Conservation (phyloP, 1,140 invertebrate genomes). For the Ericerus pela region DNA sequence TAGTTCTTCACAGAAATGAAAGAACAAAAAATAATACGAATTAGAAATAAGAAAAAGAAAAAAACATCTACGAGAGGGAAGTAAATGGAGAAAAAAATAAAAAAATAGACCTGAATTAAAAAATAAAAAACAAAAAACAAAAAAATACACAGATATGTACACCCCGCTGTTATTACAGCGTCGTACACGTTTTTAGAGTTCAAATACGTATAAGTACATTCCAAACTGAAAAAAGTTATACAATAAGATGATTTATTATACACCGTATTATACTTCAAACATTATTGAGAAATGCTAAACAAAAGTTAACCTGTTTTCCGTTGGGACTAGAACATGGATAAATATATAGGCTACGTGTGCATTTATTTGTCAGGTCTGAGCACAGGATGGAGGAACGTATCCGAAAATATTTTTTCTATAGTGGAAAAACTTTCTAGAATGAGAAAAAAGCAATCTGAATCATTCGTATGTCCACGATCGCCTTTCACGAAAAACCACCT, state of each 20-base stretch:
- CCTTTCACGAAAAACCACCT: too few species aligned
- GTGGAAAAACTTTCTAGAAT: too few species aligned
- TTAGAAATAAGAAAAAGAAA: not conserved
- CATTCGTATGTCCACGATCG: too few species aligned
- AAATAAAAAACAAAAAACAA: not conserved
- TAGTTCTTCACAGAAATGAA: not conserved
- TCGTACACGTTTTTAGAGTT: slow-evolving; percentile 8
- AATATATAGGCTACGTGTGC: too few species aligned
- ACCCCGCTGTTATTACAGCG: slow-evolving; percentile 11
- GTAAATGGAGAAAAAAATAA: too few species aligned
- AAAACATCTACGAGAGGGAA: too few species aligned
- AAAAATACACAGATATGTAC: slow-evolving; percentile 1
- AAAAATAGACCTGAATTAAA: not conserved
- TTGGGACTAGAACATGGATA: too few species aligned
- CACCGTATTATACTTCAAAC: not conserved
- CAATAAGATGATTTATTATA: slow-evolving; percentile 9
- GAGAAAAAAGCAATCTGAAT: too few species aligned
- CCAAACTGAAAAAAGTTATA: slow-evolving; percentile 1
- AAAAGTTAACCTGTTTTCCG: too few species aligned
- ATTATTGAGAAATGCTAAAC: slow-evolving; percentile 4
- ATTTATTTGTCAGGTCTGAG: too few species aligned
- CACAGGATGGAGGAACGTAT: too few species aligned
- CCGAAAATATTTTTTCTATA: too few species aligned
- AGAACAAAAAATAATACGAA: not conserved
- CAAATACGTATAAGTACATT: slow-evolving; percentile 7